Conservation (phyloP, 2,113 vertebrate species). For the Thamnophis sirtalis region DNA sequence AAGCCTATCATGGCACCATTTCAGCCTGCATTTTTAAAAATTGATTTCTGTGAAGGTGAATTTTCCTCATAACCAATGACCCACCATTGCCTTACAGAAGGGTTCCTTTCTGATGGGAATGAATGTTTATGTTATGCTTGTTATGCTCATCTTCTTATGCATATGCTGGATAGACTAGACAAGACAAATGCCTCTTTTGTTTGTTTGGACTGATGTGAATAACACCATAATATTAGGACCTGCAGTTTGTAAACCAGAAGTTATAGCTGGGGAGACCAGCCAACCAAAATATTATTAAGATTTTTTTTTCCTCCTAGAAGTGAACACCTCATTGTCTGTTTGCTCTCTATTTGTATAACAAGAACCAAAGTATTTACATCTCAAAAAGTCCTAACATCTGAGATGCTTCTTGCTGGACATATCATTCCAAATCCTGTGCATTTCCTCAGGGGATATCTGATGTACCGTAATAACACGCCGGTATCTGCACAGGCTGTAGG, state of each 20-base stretch:
- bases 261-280: conserved; percentile 62
- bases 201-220: conserved; percentile 32
- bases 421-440: conserved; percentile 98
- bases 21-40: neutral
- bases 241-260: conserved; percentile 56
- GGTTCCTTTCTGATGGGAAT: conserved; percentile 45
- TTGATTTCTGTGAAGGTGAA: neutral
- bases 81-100: conserved; percentile 39
- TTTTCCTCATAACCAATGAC: neutral
- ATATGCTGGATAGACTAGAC: conserved; percentile 41
- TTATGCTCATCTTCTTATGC: conserved; percentile 30
- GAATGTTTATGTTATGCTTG: conserved; percentile 12
- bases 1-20: neutral
- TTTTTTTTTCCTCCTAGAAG: conserved; percentile 36
- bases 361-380: conserved; percentile 65
- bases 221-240: conserved; percentile 53
- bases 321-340: conserved; percentile 52
- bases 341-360: conserved; percentile 34
- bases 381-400: conserved; percentile 82
- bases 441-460: conserved; percentile 97
- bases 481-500: conserved; percentile 95
- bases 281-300: conserved; percentile 56
- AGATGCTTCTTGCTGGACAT: conserved; percentile 99
- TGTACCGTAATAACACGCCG: conserved; percentile 95
- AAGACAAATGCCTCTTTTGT: conserved; percentile 48